Percentiles rank a stretch among this genome's conserved stretches.
phyloP scores from a whole-genome alignment of 2,797 vertebrate species.

The Alcedo quadribrachys region DNA sequence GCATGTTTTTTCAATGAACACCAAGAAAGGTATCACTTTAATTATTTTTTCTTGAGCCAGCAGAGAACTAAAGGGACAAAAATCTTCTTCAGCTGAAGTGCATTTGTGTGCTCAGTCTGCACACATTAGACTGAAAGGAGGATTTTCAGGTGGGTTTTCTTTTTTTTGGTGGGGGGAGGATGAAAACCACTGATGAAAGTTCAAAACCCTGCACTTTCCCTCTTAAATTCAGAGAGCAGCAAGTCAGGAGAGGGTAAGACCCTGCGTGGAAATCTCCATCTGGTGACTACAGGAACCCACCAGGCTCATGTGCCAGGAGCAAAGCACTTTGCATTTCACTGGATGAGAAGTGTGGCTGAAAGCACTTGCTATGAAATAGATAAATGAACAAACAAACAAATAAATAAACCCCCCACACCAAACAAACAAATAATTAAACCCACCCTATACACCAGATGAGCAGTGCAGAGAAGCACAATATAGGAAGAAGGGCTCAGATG shows the following conservation, averaged over 20 bases:
- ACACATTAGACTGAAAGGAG: not conserved
- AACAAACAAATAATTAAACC: not conserved
- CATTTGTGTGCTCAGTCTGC: not conserved
- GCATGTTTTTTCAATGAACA: not conserved
- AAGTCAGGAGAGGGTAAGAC: not conserved
- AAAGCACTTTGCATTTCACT: not conserved
- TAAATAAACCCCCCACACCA: not conserved
- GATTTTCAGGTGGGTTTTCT: not conserved
- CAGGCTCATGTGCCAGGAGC: not conserved
- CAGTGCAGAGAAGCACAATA: accelerated
- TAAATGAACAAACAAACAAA: too few relatives aligned
- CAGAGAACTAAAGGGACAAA: not conserved
- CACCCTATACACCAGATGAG: accelerated
- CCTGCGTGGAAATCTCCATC: not conserved
- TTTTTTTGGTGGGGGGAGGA: not conserved
- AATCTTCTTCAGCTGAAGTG: not conserved
- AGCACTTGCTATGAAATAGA: not conserved
- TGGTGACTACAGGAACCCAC: not conserved
- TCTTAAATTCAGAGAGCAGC: not conserved
- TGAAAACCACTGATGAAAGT: not conserved
- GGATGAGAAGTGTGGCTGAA: not conserved
- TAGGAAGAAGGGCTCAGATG: not conserved
- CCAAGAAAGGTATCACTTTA: not conserved
- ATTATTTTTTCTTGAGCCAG: not conserved
- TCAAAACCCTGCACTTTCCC: not conserved